Conservation (phyloP, 2,797 vertebrate species). For the Tolypeutes matacus region DNA sequence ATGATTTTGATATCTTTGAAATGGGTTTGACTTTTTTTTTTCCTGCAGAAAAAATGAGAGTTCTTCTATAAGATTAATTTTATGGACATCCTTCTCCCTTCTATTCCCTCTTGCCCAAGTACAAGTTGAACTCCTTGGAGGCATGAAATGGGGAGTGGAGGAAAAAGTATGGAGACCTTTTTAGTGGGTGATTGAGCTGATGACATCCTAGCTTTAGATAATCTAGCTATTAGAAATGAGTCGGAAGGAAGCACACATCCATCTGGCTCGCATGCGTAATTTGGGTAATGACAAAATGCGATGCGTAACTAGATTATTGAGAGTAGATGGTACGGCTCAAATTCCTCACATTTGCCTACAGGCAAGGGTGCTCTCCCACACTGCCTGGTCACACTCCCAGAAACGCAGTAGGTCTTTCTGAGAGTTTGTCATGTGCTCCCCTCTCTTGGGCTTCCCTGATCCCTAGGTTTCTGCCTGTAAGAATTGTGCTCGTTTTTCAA, state of each 20-base stretch:
- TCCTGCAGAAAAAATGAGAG: neutral
- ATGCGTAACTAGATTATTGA: too few relatives aligned
- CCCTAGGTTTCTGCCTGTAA: neutral
- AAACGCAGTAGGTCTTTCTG: neutral
- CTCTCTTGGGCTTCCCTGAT: neutral
- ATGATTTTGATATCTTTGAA: neutral
- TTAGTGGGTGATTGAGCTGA: neutral
- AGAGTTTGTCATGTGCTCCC: neutral
- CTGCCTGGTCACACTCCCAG: too few relatives aligned
- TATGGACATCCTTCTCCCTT: neutral
- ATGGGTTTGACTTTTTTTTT: too few relatives aligned
- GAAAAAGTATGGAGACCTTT: neutral
- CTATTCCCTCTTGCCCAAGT: neutral
- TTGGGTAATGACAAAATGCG: neutral
- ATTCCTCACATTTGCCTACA: neutral
- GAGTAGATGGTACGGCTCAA: neutral
- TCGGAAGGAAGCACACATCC: neutral
- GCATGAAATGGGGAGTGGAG: neutral
- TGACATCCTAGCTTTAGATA: neutral
- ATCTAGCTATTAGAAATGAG: neutral
- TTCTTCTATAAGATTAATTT: neutral
- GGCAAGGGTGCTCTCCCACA: too few relatives aligned
- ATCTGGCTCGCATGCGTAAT: neutral
- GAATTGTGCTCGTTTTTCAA: neutral
- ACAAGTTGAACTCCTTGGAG: neutral